Conservation (phyloP, 2,113 vertebrate genomes). For the Pachyramphus minor region DNA sequence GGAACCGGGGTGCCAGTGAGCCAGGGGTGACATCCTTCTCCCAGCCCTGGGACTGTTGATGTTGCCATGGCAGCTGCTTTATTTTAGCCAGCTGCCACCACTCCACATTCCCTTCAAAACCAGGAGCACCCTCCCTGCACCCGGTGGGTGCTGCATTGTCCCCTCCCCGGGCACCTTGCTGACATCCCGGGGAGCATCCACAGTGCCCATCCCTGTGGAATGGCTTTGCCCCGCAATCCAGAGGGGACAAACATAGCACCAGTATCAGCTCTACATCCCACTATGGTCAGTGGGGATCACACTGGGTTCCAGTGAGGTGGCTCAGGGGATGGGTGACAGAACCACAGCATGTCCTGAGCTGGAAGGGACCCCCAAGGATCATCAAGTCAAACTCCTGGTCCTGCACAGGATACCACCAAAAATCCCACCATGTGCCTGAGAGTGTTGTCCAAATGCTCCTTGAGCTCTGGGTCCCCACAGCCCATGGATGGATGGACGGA, state of each 20-base stretch:
- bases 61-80: slow-evolving; percentile 20
- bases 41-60: background rate
- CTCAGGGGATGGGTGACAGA: background rate
- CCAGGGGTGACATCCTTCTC: background rate
- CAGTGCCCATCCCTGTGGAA: background rate
- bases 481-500: background rate
- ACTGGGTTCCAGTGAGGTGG: background rate
- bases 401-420: background rate
- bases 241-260: background rate
- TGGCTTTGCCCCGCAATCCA: background rate
- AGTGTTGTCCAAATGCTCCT: accelerated
- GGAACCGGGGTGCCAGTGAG: accelerated
- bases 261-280: background rate
- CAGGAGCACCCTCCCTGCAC: background rate
- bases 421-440: background rate
- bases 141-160: accelerated
- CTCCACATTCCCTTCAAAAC: background rate
- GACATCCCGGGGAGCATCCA: background rate
- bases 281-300: background rate
- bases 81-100: background rate
- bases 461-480: background rate
- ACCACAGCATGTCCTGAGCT: background rate
- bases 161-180: accelerated
- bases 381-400: background rate
- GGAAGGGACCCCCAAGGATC: background rate